Evolutionary conservation across 2,888 invertebrate species (phyloP).

Genomic region (Tyria jacobaeae): DNA sequence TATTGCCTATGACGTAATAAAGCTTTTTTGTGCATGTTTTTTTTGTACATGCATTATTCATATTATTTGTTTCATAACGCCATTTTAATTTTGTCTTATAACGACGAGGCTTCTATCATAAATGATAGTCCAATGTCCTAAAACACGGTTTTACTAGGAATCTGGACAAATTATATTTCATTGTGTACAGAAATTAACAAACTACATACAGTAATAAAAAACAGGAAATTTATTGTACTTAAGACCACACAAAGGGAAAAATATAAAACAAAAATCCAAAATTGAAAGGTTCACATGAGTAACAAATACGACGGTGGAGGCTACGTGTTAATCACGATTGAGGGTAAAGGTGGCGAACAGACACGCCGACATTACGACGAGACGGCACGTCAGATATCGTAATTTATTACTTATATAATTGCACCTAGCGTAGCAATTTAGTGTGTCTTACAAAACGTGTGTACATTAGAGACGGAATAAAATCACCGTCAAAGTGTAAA

Average conservation of each 20-base stretch:
- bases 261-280: background rate
- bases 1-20: constrained; percentile 1
- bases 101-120: too few relatives aligned
- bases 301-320: constrained; percentile 2
- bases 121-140: background rate
- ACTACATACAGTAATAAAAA: background rate
- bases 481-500: background rate
- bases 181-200: background rate
- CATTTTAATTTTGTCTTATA: background rate
- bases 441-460: background rate
- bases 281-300: background rate
- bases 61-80: background rate
- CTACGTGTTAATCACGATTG: constrained; percentile 55
- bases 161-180: background rate
- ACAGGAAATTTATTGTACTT: background rate
- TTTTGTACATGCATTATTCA: constrained; percentile 14
- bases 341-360: constrained; percentile 57
- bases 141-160: background rate
- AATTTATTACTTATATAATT: constrained; percentile 34
- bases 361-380: constrained; percentile 49
- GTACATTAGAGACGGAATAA: background rate
- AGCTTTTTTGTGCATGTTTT: constrained; percentile 14
- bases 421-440: background rate
- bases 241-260: too few relatives aligned
- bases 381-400: constrained; percentile 34